A percentile compares a stretch with the other conserved stretches of the same genome.
These are phyloP conservation scores for Bettongia penicillata DNA, from an alignment of 2,113 vertebrate species.

Conservation along the genomic window DNA sequence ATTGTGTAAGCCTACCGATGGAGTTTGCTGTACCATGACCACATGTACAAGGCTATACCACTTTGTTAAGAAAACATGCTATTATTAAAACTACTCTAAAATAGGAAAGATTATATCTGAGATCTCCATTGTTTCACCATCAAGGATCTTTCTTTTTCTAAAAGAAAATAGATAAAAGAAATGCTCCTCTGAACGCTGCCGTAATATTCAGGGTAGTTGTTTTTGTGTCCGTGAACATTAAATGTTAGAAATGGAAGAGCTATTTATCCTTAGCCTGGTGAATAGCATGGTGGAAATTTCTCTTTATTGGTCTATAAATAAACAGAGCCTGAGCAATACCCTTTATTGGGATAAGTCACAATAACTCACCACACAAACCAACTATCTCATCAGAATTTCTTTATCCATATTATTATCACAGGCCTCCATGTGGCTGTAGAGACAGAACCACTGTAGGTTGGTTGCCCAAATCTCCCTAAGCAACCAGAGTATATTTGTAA, in stretches of 20 bases:
- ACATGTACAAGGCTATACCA: conserved; percentile 27
- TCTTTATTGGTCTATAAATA: conserved; percentile 72
- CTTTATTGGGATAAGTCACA: conserved; percentile 61
- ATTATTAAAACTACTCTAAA: conserved; percentile 63
- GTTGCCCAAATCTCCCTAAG: not conserved
- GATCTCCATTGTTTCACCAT: conserved; percentile 66
- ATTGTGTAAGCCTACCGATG: not conserved
- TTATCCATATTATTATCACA: not conserved
- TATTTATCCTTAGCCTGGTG: conserved; percentile 73
- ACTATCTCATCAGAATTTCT: conserved; percentile 43
- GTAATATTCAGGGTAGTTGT: conserved; percentile 74
- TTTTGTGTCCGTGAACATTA: conserved; percentile 72
- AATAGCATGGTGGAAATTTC: conserved; percentile 75
- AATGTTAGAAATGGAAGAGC: conserved; percentile 77
- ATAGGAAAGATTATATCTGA: conserved; percentile 63
- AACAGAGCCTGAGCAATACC: conserved; percentile 67
- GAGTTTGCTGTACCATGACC: not conserved
- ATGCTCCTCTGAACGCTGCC: conserved; percentile 7
- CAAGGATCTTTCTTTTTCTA: conserved; percentile 68
- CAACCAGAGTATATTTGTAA: not conserved
- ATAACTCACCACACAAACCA: conserved; percentile 47
- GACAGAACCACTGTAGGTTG: not conserved
- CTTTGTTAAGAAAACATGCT: conserved; percentile 53
- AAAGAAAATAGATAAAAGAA: conserved; percentile 68
- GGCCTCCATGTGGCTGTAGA: conserved; percentile 27